A percentile compares a stretch with the other conserved stretches of the same genome.
Evolutionary conservation across 2,797 vertebrate species (phyloP).

Genomic region (Lacerta viridis): DNA sequence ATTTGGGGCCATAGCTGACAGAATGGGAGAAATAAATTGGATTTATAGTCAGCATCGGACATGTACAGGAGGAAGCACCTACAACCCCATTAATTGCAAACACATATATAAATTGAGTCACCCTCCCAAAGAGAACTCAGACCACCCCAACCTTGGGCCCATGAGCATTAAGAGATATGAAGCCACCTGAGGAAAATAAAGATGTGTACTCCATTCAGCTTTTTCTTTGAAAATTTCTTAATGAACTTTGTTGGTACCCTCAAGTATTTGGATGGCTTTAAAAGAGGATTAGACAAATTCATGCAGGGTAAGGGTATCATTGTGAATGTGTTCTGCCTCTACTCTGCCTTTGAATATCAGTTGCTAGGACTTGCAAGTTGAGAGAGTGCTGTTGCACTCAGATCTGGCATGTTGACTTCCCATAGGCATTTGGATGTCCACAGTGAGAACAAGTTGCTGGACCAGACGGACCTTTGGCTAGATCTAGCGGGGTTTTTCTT

Average conservation of each 20-base stretch:
- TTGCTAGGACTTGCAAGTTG: too few relatives aligned
- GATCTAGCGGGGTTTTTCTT: too few relatives aligned
- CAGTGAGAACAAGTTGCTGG: too few relatives aligned
- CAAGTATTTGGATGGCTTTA: neutral
- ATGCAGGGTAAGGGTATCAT: too few relatives aligned
- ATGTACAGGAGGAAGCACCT: neutral
- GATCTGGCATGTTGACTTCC: too few relatives aligned
- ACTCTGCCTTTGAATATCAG: too few relatives aligned
- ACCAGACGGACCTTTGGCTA: too few relatives aligned
- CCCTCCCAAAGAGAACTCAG: neutral
- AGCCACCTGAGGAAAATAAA: neutral
- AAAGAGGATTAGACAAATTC: too few relatives aligned
- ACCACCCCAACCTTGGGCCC: neutral
- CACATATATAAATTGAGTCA: too few relatives aligned
- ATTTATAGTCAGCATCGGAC: constrained; percentile 1
- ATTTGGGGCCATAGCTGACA: neutral
- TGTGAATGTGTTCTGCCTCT: too few relatives aligned
- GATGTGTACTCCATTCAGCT: neutral
- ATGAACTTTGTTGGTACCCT: neutral
- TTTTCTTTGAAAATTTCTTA: neutral
- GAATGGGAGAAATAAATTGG: constrained; percentile 8
- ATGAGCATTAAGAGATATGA: neutral
- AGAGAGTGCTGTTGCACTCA: too few relatives aligned
- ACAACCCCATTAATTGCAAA: neutral
- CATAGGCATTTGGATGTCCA: too few relatives aligned